phyloP scores from a whole-genome alignment of 2,113 vertebrate genomes.

The Callospermophilus lateralis region DNA sequence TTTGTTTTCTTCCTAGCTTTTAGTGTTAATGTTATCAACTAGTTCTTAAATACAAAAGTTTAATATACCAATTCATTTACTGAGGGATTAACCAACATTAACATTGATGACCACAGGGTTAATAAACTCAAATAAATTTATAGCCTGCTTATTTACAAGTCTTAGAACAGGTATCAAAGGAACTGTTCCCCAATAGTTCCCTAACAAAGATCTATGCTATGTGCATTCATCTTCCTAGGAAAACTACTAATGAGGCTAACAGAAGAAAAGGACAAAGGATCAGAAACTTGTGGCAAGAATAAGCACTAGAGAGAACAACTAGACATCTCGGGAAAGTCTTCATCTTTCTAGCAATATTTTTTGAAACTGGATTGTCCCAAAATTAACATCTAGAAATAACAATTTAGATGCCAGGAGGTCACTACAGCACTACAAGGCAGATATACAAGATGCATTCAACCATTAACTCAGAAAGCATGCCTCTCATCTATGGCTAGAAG shows the following conservation, averaged over 20 bases:
- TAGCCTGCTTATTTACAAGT: not conserved
- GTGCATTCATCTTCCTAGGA: not conserved
- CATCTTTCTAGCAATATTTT: constrained; percentile 29
- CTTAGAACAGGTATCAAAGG: not conserved
- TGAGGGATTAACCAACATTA: constrained; percentile 31
- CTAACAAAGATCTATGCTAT: not conserved
- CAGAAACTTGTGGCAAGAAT: constrained; percentile 48
- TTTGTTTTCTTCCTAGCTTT: not conserved
- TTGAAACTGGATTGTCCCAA: constrained; percentile 37
- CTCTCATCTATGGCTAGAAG: constrained; percentile 45
- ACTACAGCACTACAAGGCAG: constrained; percentile 62
- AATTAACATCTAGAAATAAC: constrained; percentile 47
- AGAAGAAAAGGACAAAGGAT: not conserved
- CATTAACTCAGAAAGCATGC: constrained; percentile 60
- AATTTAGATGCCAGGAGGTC: constrained; percentile 16
- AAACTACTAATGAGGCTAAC: not conserved
- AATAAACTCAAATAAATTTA: not conserved
- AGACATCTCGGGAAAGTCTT: not conserved
- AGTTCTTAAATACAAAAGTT: not conserved
- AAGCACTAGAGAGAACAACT: constrained; percentile 1
- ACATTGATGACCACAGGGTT: not conserved
- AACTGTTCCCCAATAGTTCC: constrained; percentile 5
- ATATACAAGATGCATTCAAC: constrained; percentile 21
- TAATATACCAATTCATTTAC: constrained; percentile 5
- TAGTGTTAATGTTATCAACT: constrained; percentile 3